These are phyloP conservation scores for Molanna angustata DNA, from an alignment of 2,888 invertebrate species.

Conservation along the genomic window DNA sequence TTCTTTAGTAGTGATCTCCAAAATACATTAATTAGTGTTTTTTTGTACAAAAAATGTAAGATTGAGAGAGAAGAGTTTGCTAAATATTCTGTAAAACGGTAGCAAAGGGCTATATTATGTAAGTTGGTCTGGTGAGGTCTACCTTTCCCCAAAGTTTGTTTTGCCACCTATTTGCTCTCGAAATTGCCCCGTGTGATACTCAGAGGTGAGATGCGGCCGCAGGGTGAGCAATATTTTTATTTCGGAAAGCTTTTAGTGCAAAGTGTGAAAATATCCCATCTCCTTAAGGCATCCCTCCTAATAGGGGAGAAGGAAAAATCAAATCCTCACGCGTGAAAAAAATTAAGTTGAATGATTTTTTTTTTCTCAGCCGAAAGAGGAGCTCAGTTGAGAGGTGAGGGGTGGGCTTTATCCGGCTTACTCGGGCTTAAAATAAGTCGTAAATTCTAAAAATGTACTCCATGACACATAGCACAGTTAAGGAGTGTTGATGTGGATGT, in stretches of 20 bases:
- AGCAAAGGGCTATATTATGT: too few relatives aligned
- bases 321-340: slow-evolving; percentile 20
- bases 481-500: not conserved
- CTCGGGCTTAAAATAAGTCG: slow-evolving; percentile 17
- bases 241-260: slow-evolving; percentile 27
- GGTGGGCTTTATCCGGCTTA: slow-evolving; percentile 19
- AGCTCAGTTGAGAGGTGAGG: slow-evolving; percentile 7
- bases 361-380: slow-evolving; percentile 8
- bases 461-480: not conserved
- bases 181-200: not conserved
- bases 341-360: slow-evolving; percentile 23
- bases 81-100: too few relatives aligned
- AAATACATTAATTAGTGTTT: too few relatives aligned
- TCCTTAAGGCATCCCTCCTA: slow-evolving; percentile 27
- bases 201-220: slow-evolving; percentile 7
- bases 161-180: not conserved
- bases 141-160: not conserved
- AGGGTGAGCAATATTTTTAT: slow-evolving; percentile 23
- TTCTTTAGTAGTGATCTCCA: too few relatives aligned
- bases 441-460: slow-evolving; percentile 11
- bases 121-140: too few relatives aligned
- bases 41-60: too few relatives aligned
- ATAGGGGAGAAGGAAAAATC: slow-evolving; percentile 20
- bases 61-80: too few relatives aligned
- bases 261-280: slow-evolving; percentile 28